Percentiles rank a stretch among this genome's conserved stretches.
phyloP scores from a whole-genome alignment of 2,113 vertebrate species.

The Colius striatus region DNA sequence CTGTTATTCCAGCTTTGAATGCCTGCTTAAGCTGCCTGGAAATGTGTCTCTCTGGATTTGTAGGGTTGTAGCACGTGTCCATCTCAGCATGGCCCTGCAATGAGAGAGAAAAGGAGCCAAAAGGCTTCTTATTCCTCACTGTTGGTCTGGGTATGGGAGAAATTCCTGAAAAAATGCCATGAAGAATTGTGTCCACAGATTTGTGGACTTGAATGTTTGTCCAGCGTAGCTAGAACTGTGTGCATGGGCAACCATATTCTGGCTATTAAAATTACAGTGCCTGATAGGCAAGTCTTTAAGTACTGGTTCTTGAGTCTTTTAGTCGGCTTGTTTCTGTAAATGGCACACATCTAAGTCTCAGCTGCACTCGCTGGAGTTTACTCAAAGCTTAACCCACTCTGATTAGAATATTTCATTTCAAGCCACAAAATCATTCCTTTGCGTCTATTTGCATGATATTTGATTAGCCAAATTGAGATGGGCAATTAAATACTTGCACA shows the following conservation, averaged over 20 bases:
- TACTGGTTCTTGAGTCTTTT: not conserved
- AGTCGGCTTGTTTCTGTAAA: not conserved
- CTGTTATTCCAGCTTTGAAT: not conserved
- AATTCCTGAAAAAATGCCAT: not conserved
- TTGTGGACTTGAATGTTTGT: not conserved
- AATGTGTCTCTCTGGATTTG: not conserved
- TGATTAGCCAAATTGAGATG: not conserved
- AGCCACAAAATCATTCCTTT: not conserved
- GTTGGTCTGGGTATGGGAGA: not conserved
- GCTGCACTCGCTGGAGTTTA: not conserved
- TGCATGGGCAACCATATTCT: not conserved
- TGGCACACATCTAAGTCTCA: not conserved
- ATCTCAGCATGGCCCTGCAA: not conserved
- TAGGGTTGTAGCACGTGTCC: not conserved
- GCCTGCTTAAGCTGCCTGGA: not conserved
- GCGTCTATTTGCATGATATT: not conserved
- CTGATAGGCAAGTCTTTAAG: not conserved
- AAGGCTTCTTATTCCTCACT: not conserved
- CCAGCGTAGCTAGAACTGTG: not conserved
- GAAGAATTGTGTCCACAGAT: not conserved
- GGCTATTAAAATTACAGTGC: not conserved
- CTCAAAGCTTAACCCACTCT: not conserved
- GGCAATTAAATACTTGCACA: slow-evolving; percentile 1
- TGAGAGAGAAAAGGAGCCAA: not conserved
- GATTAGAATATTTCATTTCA: not conserved